Conservation (phyloP, 1,140 invertebrate species). For the Archivesica marissinica region DNA sequence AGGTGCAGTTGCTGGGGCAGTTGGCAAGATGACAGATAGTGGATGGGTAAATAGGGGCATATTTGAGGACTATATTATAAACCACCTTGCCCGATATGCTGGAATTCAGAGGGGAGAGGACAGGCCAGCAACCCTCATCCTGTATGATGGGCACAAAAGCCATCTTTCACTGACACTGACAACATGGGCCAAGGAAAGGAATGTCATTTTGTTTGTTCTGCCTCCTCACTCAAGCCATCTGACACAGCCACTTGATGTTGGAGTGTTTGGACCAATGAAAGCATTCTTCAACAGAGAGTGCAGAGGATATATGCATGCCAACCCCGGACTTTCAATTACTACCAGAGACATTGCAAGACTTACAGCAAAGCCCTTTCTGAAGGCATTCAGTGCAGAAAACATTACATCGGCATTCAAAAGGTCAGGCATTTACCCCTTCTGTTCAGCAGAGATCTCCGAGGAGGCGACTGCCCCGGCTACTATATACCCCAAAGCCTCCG, state of each 20-base stretch:
- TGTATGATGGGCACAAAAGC: conserved; percentile 83
- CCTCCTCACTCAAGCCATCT: conserved; percentile 63
- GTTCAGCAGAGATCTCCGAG: no score
- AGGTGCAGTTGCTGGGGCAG: conserved; percentile 12
- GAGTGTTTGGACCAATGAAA: conserved; percentile 67
- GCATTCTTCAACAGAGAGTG: conserved; percentile 47
- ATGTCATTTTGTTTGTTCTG: conserved; percentile 71
- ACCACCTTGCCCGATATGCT: conserved; percentile 78
- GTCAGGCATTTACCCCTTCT: conserved; percentile 62
- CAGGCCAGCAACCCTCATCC: conserved; percentile 74
- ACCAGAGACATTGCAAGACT: conserved; percentile 45
- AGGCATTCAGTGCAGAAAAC: conserved; percentile 50
- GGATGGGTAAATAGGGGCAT: conserved; percentile 39
- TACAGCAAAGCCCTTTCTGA: conserved; percentile 16
- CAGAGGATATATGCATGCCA: conserved; percentile 16
- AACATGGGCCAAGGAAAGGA: conserved; percentile 60
- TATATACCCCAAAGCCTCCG: no score
- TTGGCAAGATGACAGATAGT: conserved; percentile 40
- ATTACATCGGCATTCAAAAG: conserved; percentile 50
- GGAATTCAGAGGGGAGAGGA: conserved; percentile 61
- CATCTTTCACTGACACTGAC: conserved; percentile 52
- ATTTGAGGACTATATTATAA: conserved; percentile 83
- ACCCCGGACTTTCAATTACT: conserved; percentile 27
- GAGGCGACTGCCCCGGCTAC: no score
- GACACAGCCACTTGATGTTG: conserved; percentile 47